Base-by-base conservation (phyloP, 2,888 invertebrate genomes). In the Phengaris arion region DNA sequence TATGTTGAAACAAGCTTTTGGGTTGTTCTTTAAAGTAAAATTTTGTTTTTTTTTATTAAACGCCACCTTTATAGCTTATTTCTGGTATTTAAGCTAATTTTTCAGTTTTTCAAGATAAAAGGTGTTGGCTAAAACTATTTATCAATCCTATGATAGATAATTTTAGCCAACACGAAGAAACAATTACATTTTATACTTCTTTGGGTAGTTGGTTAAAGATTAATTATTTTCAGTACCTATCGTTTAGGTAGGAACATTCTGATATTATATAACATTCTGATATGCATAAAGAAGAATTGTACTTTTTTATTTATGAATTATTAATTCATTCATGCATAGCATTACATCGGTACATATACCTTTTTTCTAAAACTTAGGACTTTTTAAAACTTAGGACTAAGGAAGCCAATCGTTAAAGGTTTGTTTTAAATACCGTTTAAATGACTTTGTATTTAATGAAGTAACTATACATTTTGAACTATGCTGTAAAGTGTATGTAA, bases 1-100 rank as follows among this genome's bases (percentile, higher is more conserved):
- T 52, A 35, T 72, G 51, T 72, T 52, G 68, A 68, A 22, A 22
- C 22, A 22, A n/a, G 68, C n/a, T 48, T 46, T 46, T 46, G 68
- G 59, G 35, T 64, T 64, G 35, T 64, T 64, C 64, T 64, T 35
- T 64, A 12, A 64, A 35, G 35, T 45, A 6, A 48, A 48, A 5
- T 7, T 48, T 5, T 1, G 6, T 6, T 48, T 48, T 48, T 2
- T 35, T 35, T 35, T 35, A 35, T 35, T 35, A 3, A 35, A 35
- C 2, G 35, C 35, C 4, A 35, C 1, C 35, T 35, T 35, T 35
- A 1, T 35, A 35, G 35, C 35, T 35, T 35, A 35, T 4, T 35
- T 1, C 35, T 35, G 22, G 22, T 22, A 22, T 22, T 22, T 22
- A 22, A 22, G 22, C 22, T 22, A 35, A 35, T 35, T 35, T 35